Base-by-base conservation (phyloP, 2,888 invertebrate genomes). In the Drosophila neonasuta region DNA sequence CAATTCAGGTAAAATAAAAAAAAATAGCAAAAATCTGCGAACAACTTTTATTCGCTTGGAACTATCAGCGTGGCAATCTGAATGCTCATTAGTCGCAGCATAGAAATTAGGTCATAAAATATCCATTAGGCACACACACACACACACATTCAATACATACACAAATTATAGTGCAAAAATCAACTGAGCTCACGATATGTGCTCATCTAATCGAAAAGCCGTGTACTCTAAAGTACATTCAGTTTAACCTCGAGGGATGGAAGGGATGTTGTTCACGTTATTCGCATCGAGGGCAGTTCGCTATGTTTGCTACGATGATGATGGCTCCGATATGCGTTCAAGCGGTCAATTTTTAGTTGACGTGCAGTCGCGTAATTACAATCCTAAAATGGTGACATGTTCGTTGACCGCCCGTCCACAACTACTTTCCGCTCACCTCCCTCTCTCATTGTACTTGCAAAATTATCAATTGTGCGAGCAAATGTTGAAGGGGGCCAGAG, bases 361-460 rank as follows among this genome's bases (percentile, higher is more conserved):
- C 81, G 81, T 84, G 82, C 70, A 72, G 62, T 71, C 55, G 68
- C 74, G 77, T 86, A 86, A 83, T 83, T 83, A 86, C 69, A 67
- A 77, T 72, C 65, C 65, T 24, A 57, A 77, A 85, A 80, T 82
- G 77, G 66, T 67, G 78, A 69, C 76, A 67, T 54, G 71, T 46
- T 36, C 59, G 34, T 34, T 11, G 4, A 4, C 11, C 32, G 0
- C 7, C 60, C 34, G 0, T 34, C n/a, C 20, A 2, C 32, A 13
- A 3, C 20, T 6, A 11, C n/a, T 39, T 24, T 24, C 13, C 8
- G 1, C 3, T 11, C 2, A 3, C 39, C 8, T 46, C 36, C 8
- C n/a, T 32, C 1, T 9, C 11, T 24, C 30, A 11, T 30, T 10
- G 17, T 44, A 60, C 66, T 74, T 76, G 69, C 74, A 63, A 82